Evolutionary conservation across 2,888 invertebrate genomes (phyloP), one percentile per base, ranked within the genome.

Genomic region (Epinotia demarniana): DNA sequence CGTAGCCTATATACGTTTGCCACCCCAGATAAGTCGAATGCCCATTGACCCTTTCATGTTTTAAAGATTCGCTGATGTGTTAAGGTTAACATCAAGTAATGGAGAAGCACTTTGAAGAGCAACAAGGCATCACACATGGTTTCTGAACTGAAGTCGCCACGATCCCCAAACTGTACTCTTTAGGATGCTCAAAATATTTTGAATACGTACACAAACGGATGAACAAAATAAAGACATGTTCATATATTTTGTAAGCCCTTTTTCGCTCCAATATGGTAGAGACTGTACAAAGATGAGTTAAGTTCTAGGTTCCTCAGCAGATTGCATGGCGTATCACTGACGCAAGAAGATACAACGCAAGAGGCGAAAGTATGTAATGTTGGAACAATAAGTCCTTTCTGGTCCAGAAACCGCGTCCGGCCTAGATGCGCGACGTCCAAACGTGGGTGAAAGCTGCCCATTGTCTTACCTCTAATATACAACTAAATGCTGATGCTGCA

Each of bases 361-460:
- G 74, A 75, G 80, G 79, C 82, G 78, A 80, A 82, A 88, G 85
- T 90, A 92, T 90, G 91, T 92, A 92, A 85, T 84, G 83, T 84
- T 84, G 85, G 85, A 84, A 79, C 78, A 79, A 86, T 87, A 75
- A 85, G 87, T 90, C 89, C 89, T 92, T 91, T 92, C 84, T 93
- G 92, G 91, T 92, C 91, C 92, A 92, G 89, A 92, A 90, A 90
- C 87, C 87, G 83, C 88, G 87, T 88, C 89, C 90, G 92, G 82
- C 89, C 91, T 88, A 90, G 87, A 88, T 91, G 89, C 87, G 85
- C 87, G 85, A 78, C 79, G 81, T 84, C 80, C 84, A 84, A 84
- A 79, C 80, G 72, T 78, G 73, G 84, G 90, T 87, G 89, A 90
- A 90, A 90, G 89, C 87, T 58, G 80, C 68, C 85, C 78, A 86